These are phyloP conservation scores for Loripinus fragilis DNA, from an alignment of 2,888 invertebrate genomes.

Conservation along the genomic window DNA sequence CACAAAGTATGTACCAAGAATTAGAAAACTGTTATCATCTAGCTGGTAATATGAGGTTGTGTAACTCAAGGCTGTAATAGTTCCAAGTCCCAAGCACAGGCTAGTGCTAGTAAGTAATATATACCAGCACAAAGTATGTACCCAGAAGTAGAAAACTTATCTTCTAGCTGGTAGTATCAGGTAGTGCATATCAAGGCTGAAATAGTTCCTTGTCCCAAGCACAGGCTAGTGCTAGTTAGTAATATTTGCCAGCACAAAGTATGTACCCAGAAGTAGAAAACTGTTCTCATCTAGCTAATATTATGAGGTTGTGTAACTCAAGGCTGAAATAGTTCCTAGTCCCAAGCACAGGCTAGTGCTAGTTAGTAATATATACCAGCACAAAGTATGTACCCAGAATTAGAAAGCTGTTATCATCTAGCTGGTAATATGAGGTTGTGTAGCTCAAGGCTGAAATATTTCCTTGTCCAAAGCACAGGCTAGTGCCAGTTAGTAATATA, in stretches of 20 bases:
- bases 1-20: neutral
- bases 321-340: neutral
- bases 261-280: neutral
- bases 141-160: neutral
- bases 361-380: too few relatives aligned
- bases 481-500: too few relatives aligned
- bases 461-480: too few relatives aligned
- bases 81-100: too few relatives aligned
- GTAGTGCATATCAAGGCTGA: neutral
- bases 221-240: neutral
- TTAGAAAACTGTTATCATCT: neutral
- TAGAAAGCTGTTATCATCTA: too few relatives aligned
- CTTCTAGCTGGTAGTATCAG: neutral
- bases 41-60: neutral
- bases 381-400: too few relatives aligned
- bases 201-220: conserved; percentile 2
- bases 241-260: too few relatives aligned
- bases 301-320: neutral
- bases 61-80: neutral
- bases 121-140: too few relatives aligned
- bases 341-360: neutral
- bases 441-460: too few relatives aligned
- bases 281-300: neutral
- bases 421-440: too few relatives aligned
- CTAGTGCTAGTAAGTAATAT: too few relatives aligned